Base-by-base conservation (phyloP, 2,888 invertebrate genomes). In the Antheraea yamamai region DNA sequence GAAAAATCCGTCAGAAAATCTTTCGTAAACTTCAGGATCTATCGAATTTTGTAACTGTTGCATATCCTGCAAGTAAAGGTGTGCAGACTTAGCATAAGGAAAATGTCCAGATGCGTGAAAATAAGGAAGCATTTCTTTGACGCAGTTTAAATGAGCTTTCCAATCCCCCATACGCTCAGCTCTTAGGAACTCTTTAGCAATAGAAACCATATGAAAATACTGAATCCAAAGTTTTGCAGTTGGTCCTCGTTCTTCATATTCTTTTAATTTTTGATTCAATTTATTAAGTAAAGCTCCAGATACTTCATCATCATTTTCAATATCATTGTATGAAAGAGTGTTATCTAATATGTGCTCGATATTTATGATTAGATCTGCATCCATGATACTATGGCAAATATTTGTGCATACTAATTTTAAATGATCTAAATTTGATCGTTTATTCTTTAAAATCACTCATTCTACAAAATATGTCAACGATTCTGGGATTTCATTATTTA, bases 151-250 rank as follows among this genome's bases (percentile, higher is more conserved):
- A 35, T 35, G 35, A 77, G 81, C 83, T 83, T 86, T 71, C 86
- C 88, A 90, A 84, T 89, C 85, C 64, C 87, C 87, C 84, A 84
- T 84, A 79, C 88, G 83, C 77, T 90, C 88, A 83, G 89, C 88
- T 83, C 83, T 82, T 78, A 89, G 55, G 77, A 88, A 88, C 30
- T 89, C 82, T 77, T 88, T 87, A 18, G 81, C 82, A 82, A 89
- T 79, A 0, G 85, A 83, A 8, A 88, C 85, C 86, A 88, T 87
- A 52, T 75, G 26, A 84, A 87, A 87, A 83, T 87, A 89, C 79
- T 87, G 86, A 77, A 58, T 58, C 55, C 55, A 58, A 58, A 58
- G 55, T 58, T 58, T 58, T 18, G 18, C 55, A 18, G 55, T 18
- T 35, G 35, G 35, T 35, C 35, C 35, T 35, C 35, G 4, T 35